Evolutionary conservation across 2,113 vertebrate species (phyloP).

Genomic region (Hystrix brachyura): DNA sequence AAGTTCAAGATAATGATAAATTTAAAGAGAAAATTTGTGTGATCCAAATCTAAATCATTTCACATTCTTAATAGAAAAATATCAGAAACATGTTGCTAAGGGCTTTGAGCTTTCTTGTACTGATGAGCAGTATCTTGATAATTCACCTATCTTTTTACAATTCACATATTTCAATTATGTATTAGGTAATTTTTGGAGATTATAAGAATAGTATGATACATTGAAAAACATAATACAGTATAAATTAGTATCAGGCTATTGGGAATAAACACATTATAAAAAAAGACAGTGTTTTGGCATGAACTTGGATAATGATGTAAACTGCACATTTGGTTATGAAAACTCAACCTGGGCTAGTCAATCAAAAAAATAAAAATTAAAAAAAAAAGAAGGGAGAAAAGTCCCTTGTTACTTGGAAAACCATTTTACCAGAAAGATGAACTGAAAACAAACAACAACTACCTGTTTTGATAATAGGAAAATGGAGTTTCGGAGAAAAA

Average conservation of each 20-base stretch:
- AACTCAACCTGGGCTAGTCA: not conserved
- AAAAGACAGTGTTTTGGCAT: not conserved
- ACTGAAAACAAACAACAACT: not conserved
- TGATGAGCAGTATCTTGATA: not conserved
- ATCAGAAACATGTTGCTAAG: not conserved
- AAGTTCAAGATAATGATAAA: not conserved
- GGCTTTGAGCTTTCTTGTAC: not conserved
- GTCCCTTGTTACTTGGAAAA: not conserved
- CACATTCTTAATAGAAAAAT: not conserved
- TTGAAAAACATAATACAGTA: not conserved
- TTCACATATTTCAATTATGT: not conserved
- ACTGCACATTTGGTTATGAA: not conserved
- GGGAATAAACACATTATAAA: not conserved
- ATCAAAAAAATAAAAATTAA: not conserved
- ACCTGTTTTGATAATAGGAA: not conserved
- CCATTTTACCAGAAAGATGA: not conserved
- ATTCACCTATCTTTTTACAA: not conserved
- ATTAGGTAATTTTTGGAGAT: not conserved
- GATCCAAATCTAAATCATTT: slow-evolving; percentile 27
- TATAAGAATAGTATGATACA: not conserved
- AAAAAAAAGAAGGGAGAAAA: not conserved
- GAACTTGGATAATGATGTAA: not conserved
- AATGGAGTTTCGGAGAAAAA: not conserved
- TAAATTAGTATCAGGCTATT: not conserved
- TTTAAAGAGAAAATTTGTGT: not conserved